phyloP scores from a whole-genome alignment of 2,113 vertebrate genomes.

The Rhinolophus sinicus region DNA sequence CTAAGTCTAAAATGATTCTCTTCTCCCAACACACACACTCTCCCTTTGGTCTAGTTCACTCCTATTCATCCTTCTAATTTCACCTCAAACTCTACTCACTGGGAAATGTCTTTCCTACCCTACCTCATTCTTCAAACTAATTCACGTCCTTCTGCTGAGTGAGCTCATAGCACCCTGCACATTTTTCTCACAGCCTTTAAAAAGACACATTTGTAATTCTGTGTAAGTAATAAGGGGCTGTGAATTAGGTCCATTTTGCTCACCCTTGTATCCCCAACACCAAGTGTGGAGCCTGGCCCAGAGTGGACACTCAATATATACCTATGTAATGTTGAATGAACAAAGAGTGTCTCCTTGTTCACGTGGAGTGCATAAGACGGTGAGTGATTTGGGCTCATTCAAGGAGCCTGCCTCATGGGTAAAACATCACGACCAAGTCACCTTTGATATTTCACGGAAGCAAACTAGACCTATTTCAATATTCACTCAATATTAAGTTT shows the following conservation, averaged over 20 bases:
- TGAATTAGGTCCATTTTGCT: not conserved
- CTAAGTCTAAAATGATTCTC: too few species aligned
- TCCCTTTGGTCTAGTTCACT: not conserved
- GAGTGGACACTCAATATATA: not conserved
- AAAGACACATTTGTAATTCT: not conserved
- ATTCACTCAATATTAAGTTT: not conserved
- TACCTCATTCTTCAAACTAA: not conserved
- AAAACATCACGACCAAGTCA: not conserved
- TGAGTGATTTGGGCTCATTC: not conserved
- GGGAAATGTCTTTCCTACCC: not conserved
- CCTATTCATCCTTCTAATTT: not conserved
- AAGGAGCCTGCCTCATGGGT: not conserved
- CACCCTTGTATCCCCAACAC: not conserved
- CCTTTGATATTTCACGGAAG: not conserved
- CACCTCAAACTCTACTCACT: not conserved
- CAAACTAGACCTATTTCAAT: not conserved
- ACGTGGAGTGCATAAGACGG: not conserved
- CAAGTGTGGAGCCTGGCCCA: not conserved
- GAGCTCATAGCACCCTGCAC: not conserved
- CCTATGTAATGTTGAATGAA: not conserved
- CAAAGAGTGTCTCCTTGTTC: not conserved
- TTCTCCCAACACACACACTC: not conserved
- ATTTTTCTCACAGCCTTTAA: not conserved
- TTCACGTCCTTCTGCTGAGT: not conserved
- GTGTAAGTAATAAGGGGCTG: not conserved